A percentile compares a stretch with the other conserved stretches of the same genome.
phyloP scores from a whole-genome alignment of 1,140 invertebrate genomes.

The Aphaenogaster floridana region DNA sequence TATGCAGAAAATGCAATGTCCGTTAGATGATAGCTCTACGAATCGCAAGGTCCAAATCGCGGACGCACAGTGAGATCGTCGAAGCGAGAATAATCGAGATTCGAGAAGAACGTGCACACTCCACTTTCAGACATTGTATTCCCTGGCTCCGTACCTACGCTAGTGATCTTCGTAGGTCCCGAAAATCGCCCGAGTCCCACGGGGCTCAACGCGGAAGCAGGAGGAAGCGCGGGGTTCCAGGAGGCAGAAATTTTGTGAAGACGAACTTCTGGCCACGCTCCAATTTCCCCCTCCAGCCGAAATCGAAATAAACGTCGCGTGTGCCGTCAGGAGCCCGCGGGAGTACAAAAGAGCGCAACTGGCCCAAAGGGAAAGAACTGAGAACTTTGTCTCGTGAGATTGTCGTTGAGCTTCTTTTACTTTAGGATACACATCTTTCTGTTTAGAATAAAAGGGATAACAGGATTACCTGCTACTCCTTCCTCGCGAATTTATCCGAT shows the following conservation, averaged over 20 bases:
- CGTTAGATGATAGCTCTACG: not conserved
- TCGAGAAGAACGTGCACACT: slow-evolving; percentile 61
- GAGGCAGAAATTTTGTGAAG: slow-evolving; percentile 56
- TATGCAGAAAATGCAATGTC: not conserved
- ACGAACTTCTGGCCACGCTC: slow-evolving; percentile 58
- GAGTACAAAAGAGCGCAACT: slow-evolving; percentile 51
- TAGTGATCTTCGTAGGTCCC: slow-evolving; percentile 40
- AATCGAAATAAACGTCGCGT: slow-evolving; percentile 54
- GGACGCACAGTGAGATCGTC: slow-evolving; percentile 59
- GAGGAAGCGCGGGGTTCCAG: slow-evolving; percentile 31
- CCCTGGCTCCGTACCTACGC: slow-evolving; percentile 22
- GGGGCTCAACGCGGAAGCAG: slow-evolving; percentile 23
- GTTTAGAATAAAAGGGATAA: slow-evolving; percentile 15
- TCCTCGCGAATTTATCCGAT: not conserved
- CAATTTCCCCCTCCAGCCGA: slow-evolving; percentile 33
- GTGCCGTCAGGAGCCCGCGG: slow-evolving; percentile 37
- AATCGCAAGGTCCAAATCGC: slow-evolving; percentile 56
- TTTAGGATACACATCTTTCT: not conserved
- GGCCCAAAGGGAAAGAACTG: slow-evolving; percentile 1
- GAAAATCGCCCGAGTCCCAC: slow-evolving; percentile 51
- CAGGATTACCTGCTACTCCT: slow-evolving; percentile 15
- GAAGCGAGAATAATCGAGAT: slow-evolving; percentile 73
- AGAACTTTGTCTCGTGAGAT: slow-evolving; percentile 9
- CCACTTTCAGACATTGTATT: slow-evolving; percentile 67
- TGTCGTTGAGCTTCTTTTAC: slow-evolving; percentile 9